Percentiles rank a stretch among this genome's conserved stretches.
Conservation (phyloP, 1,140 invertebrate species). For the Conus ventricosus region DNA sequence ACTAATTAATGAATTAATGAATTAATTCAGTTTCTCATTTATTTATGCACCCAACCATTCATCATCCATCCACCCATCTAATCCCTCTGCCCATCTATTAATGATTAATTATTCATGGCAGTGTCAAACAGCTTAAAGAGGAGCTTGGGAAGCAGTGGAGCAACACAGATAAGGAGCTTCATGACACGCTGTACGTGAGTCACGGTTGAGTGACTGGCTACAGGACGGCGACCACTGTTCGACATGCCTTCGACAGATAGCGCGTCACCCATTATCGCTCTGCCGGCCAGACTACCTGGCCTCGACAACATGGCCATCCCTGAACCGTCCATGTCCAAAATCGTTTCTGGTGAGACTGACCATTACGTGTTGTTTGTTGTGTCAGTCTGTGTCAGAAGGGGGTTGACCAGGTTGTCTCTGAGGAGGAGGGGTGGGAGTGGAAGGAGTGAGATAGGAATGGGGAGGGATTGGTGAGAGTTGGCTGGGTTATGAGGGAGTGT, state of each 20-base stretch:
- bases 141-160: not conserved
- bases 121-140: conserved; percentile 9
- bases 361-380: not conserved
- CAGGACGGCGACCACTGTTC: conserved; percentile 18
- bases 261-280: conserved; percentile 9
- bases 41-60: too few relatives aligned
- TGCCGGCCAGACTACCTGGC: not conserved
- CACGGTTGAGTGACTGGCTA: conserved; percentile 21
- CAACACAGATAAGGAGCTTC: not conserved
- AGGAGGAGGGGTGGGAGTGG: too few relatives aligned
- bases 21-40: too few relatives aligned
- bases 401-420: too few relatives aligned
- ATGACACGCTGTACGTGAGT: conserved; percentile 22
- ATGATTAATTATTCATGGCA: not conserved
- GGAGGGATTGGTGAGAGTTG: too few relatives aligned
- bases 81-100: too few relatives aligned
- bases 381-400: too few relatives aligned
- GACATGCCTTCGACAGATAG: conserved; percentile 10
- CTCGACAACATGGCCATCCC: not conserved
- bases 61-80: too few relatives aligned
- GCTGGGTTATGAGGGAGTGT: too few relatives aligned
- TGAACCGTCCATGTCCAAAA: conserved; percentile 20
- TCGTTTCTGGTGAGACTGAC: conserved; percentile 22
- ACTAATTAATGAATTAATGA: too few relatives aligned
- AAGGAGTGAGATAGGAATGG: too few relatives aligned